Conservation (phyloP, 2,888 invertebrate genomes). For the Sclerodermus sp. region DNA sequence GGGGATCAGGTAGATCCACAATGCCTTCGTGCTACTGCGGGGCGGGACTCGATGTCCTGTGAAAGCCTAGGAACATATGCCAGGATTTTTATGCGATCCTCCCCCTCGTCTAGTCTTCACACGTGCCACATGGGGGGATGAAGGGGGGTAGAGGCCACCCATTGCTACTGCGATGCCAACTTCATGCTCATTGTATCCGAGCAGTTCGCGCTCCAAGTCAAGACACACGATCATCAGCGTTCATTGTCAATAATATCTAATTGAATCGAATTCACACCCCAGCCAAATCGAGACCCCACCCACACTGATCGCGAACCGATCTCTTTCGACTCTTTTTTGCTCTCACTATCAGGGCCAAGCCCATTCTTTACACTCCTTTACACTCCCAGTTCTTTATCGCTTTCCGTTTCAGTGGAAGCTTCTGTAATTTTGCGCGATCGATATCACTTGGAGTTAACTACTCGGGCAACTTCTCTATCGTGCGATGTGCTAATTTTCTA, state of each 20-base stretch:
- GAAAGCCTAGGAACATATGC: slow-evolving; percentile 29
- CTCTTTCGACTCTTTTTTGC: not conserved
- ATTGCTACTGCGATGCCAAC: slow-evolving; percentile 27
- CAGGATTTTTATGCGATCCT: slow-evolving; percentile 28
- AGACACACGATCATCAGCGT: slow-evolving; percentile 46
- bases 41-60: slow-evolving; percentile 16
- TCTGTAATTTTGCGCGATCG: too few species aligned
- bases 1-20: slow-evolving; percentile 34
- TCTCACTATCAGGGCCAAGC: not conserved
- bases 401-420: not conserved
- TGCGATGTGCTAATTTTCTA: too few species aligned
- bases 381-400: slow-evolving; percentile 7
- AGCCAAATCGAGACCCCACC: too few species aligned
- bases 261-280: slow-evolving; percentile 30
- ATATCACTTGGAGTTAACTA: too few species aligned
- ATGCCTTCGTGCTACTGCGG: slow-evolving; percentile 11
- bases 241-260: slow-evolving; percentile 46
- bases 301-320: not conserved
- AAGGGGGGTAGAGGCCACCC: slow-evolving; percentile 2
- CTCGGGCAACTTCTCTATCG: too few species aligned
- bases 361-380: slow-evolving; percentile 3
- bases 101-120: slow-evolving; percentile 10
- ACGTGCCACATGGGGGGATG: slow-evolving; percentile 6
- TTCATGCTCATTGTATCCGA: slow-evolving; percentile 37
- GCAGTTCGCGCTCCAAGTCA: slow-evolving; percentile 36